Conservation (phyloP, 92 coral and sea anemone genomes). For the Porites cylindrica region DNA sequence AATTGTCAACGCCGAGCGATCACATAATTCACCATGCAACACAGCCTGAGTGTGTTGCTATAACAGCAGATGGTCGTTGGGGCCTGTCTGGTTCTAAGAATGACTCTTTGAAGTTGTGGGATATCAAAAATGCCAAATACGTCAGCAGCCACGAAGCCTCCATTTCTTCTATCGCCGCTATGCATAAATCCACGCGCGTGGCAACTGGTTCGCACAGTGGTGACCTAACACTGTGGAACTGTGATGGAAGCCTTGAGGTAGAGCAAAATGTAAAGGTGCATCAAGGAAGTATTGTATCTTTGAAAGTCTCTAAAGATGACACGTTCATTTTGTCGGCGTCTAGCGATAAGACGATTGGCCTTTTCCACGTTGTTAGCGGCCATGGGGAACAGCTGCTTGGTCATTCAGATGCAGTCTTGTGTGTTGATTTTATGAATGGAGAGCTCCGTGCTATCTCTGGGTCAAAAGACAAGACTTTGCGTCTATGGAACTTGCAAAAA, state of each 20-base stretch:
- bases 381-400: conserved; percentile 55
- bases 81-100: conserved; percentile 83
- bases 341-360: conserved; percentile 68
- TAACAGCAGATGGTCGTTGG: conserved; percentile 82
- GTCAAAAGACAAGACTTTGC: conserved; percentile 80
- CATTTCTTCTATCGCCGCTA: conserved; percentile 62
- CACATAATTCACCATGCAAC: conserved; percentile 80
- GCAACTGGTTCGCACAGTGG: conserved; percentile 88
- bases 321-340: conserved; percentile 61
- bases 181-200: conserved; percentile 56
- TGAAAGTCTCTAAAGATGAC: conserved; percentile 65
- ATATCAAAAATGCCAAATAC: conserved; percentile 47
- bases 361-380: conserved; percentile 41
- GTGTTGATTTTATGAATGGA: conserved; percentile 57
- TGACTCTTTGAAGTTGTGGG: conserved; percentile 80
- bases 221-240: conserved; percentile 73
- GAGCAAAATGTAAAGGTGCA: conserved; percentile 51
- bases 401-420: conserved; percentile 70
- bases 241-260: conserved; percentile 18
- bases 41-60: conserved; percentile 85
- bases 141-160: conserved; percentile 53
- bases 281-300: conserved; percentile 41
- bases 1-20: conserved; percentile 65
- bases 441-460: conserved; percentile 68
- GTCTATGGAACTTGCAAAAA: conserved; percentile 70